Evolutionary conservation across 2,113 vertebrate genomes (phyloP).

Genomic region (Solenodon paradoxus): DNA sequence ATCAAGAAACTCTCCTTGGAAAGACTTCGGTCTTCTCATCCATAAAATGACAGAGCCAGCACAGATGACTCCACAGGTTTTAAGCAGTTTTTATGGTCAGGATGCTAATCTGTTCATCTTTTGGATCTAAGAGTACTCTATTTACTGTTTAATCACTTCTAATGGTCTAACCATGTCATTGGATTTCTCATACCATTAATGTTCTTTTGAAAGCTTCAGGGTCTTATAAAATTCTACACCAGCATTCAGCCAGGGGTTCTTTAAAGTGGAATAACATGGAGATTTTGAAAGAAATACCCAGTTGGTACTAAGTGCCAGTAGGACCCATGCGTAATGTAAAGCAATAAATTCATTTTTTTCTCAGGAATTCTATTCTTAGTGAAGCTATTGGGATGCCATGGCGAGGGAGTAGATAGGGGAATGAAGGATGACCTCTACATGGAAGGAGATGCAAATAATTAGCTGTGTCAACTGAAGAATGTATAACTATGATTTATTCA

Average conservation of each 20-base stretch:
- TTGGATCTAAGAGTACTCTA: not conserved
- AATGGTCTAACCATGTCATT: not conserved
- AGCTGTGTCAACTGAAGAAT: not conserved
- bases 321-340: not conserved
- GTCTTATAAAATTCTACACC: not conserved
- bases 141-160: not conserved
- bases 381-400: not conserved
- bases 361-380: not conserved
- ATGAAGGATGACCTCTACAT: not conserved
- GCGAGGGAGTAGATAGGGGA: not conserved
- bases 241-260: not conserved
- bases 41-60: not conserved
- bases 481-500: slow-evolving; percentile 34
- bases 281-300: slow-evolving; percentile 2
- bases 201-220: slow-evolving; percentile 25
- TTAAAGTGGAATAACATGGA: slow-evolving; percentile 1
- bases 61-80: not conserved
- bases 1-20: not conserved
- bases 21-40: not conserved
- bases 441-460: not conserved
- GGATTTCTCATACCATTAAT: not conserved
- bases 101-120: not conserved
- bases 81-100: not conserved
- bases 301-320: not conserved
- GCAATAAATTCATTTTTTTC: slow-evolving; percentile 8